A percentile compares a stretch with the other conserved stretches of the same genome.
phyloP scores from a whole-genome alignment of 2,797 vertebrate species.

The Peromyscus aztecus region DNA sequence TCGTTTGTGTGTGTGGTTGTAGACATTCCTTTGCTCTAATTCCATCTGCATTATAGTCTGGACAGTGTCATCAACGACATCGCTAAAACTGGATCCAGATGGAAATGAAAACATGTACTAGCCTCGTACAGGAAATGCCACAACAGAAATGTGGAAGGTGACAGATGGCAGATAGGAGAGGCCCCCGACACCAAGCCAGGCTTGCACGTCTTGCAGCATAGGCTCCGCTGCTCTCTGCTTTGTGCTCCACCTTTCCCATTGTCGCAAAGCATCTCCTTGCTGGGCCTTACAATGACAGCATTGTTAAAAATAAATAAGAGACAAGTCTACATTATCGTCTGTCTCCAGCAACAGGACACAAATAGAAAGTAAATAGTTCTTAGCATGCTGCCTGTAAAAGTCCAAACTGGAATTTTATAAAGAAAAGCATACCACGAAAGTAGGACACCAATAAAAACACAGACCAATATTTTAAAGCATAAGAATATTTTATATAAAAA shows the following conservation, averaged over 20 bases:
- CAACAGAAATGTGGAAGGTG: conserved; percentile 56
- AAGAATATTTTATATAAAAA: neutral
- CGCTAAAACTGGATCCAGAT: conserved; percentile 82
- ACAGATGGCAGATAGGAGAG: conserved; percentile 38
- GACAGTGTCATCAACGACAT: conserved; percentile 72
- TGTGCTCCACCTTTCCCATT: conserved; percentile 20
- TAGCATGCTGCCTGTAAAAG: conserved; percentile 55
- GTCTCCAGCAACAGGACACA: neutral
- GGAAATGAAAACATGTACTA: conserved; percentile 71
- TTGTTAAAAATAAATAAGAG: conserved; percentile 58
- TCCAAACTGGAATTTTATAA: conserved; percentile 9
- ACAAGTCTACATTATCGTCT: conserved; percentile 15
- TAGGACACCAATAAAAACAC: neutral
- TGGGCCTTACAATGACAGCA: neutral
- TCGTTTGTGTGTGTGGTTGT: conserved; percentile 70
- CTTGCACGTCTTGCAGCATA: conserved; percentile 66
- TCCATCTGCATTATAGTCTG: conserved; percentile 78
- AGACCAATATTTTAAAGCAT: neutral
- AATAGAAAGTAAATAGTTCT: conserved; percentile 40
- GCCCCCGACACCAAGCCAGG: conserved; percentile 49
- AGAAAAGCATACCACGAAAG: conserved; percentile 30
- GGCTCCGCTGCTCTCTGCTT: conserved; percentile 62
- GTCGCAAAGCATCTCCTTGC: conserved; percentile 44
- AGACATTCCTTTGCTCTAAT: conserved; percentile 78
- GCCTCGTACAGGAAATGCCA: conserved; percentile 76